Base-by-base conservation (phyloP, 2,888 invertebrate genomes). In the Xestobium rufovillosum region DNA sequence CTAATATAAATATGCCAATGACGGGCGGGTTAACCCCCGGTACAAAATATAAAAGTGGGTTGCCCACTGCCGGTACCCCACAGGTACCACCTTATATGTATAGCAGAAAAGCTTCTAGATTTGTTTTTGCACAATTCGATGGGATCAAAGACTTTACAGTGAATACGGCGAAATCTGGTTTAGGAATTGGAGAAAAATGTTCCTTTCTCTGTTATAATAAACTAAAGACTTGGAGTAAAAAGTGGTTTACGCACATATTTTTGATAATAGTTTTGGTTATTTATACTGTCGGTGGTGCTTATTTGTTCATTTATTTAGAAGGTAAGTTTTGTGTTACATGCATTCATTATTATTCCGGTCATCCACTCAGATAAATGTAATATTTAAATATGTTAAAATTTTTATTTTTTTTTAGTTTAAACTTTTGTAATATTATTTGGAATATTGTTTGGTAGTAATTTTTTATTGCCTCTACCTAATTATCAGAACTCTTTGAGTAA, bases 241-340 rank as follows among this genome's bases (percentile, higher is more conserved):
- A 76, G 56, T 90, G 90, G 89, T 89, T 91, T 59, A 90, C 90
- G 25, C 90, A 91, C 65, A 77, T 88, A 42, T 89, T 89, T 62
- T 72, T 92, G 53, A 75, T 84, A 51, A 59, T 85, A 50, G 78
- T 90, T 50, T 74, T 92, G 42, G 67, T 80, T 36, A 62, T 80
- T 35, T 94, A 90, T 63, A 88, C 84, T 52, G 68, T 84, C 40
- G 76, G 83, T 16, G 94, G 94, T 15, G 92, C 89, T 1, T 66
- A 78, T 30, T 66, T 89, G 17, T 91, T 94, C 62, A 72, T 78
- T 53, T 72, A 79, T 34, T 69, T 91, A 28, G 91, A 91, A 72
- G 81, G 86, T 82, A 57, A 74, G 63, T 58, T 34, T 19, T n/a
- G n/a, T n/a, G n/a, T n/a, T n/a, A n/a, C n/a, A n/a, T n/a, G n/a